Evolutionary conservation across 2,797 vertebrate species (phyloP).

Genomic region (Catamblyrhynchus diadema): DNA sequence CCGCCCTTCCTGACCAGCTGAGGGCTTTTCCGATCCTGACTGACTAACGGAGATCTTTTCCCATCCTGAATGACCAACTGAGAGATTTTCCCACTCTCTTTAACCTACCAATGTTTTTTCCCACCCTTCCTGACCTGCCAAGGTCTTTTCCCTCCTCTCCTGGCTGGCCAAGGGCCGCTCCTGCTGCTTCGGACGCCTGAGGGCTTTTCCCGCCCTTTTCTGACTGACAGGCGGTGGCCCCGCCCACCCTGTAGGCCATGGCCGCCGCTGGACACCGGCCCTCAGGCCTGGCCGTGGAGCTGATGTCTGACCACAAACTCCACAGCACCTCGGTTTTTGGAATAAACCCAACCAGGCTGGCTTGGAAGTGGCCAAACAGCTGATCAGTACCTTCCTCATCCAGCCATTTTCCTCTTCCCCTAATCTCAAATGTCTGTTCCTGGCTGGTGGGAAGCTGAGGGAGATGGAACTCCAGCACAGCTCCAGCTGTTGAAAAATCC

Average conservation of each 20-base stretch:
- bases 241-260: accelerated
- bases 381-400: background rate
- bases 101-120: background rate
- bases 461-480: background rate
- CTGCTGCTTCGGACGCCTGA: background rate
- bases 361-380: background rate
- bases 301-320: background rate
- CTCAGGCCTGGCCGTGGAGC: accelerated
- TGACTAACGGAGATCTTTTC: background rate
- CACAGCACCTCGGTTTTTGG: accelerated
- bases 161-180: background rate
- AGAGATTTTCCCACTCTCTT: background rate
- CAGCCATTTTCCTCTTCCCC: background rate
- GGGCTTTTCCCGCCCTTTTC: background rate
- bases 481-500: background rate
- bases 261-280: accelerated
- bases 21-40: accelerated
- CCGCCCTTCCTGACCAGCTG: accelerated
- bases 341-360: background rate
- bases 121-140: background rate
- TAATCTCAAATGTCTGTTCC: background rate
- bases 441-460: background rate
- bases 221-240: background rate
- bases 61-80: accelerated
- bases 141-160: background rate